Evolutionary conservation across 2,888 invertebrate species (phyloP).

Genomic region (Timandra comae): DNA sequence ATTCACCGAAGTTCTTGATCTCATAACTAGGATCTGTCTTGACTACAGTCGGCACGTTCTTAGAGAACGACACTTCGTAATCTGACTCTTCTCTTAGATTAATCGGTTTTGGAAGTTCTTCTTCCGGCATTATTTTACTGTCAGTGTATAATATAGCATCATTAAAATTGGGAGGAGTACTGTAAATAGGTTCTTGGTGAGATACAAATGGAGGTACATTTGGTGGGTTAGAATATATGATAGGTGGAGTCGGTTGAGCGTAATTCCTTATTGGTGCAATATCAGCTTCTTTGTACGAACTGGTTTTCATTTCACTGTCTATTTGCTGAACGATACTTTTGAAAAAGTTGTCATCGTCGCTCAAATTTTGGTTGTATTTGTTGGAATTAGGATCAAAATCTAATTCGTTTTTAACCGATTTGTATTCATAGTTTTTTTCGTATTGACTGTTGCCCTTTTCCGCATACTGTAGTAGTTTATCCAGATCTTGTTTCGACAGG

Average conservation of each 20-base stretch:
- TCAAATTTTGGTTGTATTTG: constrained; percentile 6
- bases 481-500: constrained; percentile 57
- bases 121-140: constrained; percentile 29
- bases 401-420: constrained; percentile 18
- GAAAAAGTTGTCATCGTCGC: constrained; percentile 14
- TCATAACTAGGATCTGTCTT: constrained; percentile 43
- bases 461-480: constrained; percentile 53
- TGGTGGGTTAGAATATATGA: too few species aligned
- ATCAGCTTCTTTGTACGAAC: constrained; percentile 6
- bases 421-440: constrained; percentile 14
- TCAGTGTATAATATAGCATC: constrained; percentile 13
- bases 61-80: constrained; percentile 43
- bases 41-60: constrained; percentile 46
- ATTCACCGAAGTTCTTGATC: constrained; percentile 50
- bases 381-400: constrained; percentile 14
- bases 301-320: constrained; percentile 15
- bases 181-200: too few species aligned
- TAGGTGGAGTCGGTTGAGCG: too few species aligned
- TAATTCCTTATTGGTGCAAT: too few species aligned
- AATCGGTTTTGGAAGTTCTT: constrained; percentile 43
- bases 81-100: constrained; percentile 49
- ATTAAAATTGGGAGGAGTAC: too few species aligned
- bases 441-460: constrained; percentile 24
- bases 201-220: too few species aligned
- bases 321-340: constrained; percentile 17